Base-by-base conservation (phyloP, 2,113 vertebrate species). In the Hippocampus abdominalis region DNA sequence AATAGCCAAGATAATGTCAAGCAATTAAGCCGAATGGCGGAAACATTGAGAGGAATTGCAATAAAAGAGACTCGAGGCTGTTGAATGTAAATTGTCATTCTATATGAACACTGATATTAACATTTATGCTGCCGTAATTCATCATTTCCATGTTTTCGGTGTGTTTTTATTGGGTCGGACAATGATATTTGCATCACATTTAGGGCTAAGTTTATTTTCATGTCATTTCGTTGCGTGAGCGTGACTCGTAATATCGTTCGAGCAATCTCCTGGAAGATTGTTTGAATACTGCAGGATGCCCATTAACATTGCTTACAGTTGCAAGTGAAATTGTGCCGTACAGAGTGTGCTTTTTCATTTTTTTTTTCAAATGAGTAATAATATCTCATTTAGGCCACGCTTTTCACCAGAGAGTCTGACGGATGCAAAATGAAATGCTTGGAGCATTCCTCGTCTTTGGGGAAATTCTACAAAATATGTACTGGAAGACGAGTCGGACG, bases 391-490 rank as follows among this genome's bases (percentile, higher is more conserved):
- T 70, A 73, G 51, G n/a, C 25, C 29, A 54, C 44, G 10, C 62
- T 67, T 78, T 77, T 51, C 63, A 67, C n/a, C 20, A 62, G 32
- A 73, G 54, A 74, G 44, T 27, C 15, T 66, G 60, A 27, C 23
- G 27, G 73, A 7, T 79, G 75, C 64, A 69, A 73, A 84, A 74
- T 68, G 68, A 68, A 76, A 84, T 42, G 71, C 72, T 75, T 80
- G 61, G n/a, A 69, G 66, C 60, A 39, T 25, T 25, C 71, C 63
- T 72, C 71, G 77, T 73, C 70, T 81, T 66, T 64, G 20, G 44
- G 56, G 53, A 69, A 71, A 83, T 68, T 75, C 51, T 49, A 68
- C 44, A 68, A 71, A 73, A 69, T 20, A 76, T 53, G 42, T 15
- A 46, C 13, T 18, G 63, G 6, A 29, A 64, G 46, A 64, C 16